These are phyloP conservation scores for Nezara viridula DNA, from an alignment of 2,888 invertebrate genomes.

Conservation along the genomic window DNA sequence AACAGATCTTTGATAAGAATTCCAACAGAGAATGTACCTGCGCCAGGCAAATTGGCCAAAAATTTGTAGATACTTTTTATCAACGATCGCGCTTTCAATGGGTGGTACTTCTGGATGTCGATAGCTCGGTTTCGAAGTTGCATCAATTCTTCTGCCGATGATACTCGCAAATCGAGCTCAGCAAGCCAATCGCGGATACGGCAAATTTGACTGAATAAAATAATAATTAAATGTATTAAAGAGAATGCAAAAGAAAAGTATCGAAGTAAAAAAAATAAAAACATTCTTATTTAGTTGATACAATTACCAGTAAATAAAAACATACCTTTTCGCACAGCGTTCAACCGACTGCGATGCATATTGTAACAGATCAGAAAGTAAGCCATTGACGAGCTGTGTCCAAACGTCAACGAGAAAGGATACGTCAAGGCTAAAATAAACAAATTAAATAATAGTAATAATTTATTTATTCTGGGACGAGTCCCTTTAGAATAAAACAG, in stretches of 20 bases:
- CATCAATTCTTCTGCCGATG: background rate
- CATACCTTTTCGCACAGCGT: background rate
- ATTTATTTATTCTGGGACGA: too few species aligned
- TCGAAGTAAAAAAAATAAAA: too few species aligned
- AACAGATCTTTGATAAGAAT: background rate
- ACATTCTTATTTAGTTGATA: too few species aligned
- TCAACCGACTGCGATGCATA: background rate
- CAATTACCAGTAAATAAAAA: too few species aligned
- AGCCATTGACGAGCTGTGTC: accelerated
- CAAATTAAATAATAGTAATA: too few species aligned
- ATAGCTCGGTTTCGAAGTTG: background rate
- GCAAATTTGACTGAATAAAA: background rate
- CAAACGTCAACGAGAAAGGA: background rate
- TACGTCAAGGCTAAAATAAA: background rate
- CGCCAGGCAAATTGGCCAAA: background rate
- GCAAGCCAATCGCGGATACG: background rate
- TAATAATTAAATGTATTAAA: too few species aligned
- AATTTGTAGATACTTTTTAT: background rate
- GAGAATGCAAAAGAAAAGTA: background rate
- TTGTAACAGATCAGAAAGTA: background rate
- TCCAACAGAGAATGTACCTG: background rate
- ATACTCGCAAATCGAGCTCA: background rate
- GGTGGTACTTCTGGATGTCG: background rate
- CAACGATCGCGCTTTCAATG: background rate
- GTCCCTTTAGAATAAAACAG: too few species aligned